These are phyloP conservation scores for Takifugu rubripes DNA, from an alignment of 2,797 vertebrate genomes.

Conservation along the genomic window DNA sequence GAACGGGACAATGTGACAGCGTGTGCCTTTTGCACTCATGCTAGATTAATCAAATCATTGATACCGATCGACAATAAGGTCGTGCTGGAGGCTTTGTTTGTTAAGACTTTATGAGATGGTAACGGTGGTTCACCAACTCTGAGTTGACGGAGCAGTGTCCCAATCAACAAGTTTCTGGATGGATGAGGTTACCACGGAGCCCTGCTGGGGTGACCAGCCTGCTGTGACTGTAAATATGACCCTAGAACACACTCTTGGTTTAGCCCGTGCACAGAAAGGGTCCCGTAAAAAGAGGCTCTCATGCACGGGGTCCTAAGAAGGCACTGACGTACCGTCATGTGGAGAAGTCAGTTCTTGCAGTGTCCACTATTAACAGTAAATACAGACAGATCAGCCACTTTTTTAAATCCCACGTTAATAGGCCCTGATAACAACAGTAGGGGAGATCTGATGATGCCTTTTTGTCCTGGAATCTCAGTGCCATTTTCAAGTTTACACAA, in stretches of 20 bases:
- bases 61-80: slow-evolving; percentile 70
- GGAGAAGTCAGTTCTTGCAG: slow-evolving; percentile 6
- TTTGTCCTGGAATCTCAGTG: too few species aligned
- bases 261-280: slow-evolving; percentile 50
- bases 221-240: slow-evolving; percentile 63
- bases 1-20: slow-evolving; percentile 57
- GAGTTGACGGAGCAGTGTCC: slow-evolving; percentile 47
- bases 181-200: slow-evolving; percentile 61
- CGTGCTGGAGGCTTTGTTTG: slow-evolving; percentile 61
- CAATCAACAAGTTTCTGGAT: slow-evolving; percentile 59
- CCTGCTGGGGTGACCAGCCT: slow-evolving; percentile 56
- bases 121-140: slow-evolving; percentile 68
- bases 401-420: slow-evolving; percentile 11
- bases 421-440: slow-evolving; percentile 1
- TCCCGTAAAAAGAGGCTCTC: slow-evolving; percentile 47
- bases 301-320: slow-evolving; percentile 30
- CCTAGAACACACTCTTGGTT: slow-evolving; percentile 52
- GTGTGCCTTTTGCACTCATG: slow-evolving; percentile 79
- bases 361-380: slow-evolving; percentile 8
- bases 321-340: slow-evolving; percentile 20
- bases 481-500: slow-evolving; percentile 18
- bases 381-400: not conserved
- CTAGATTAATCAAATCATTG: slow-evolving; percentile 69
- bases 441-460: slow-evolving; percentile 5
- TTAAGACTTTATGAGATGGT: slow-evolving; percentile 65